Evolutionary conservation across 2,888 invertebrate species (phyloP).

Genomic region (Nephrotoma guestfalica): DNA sequence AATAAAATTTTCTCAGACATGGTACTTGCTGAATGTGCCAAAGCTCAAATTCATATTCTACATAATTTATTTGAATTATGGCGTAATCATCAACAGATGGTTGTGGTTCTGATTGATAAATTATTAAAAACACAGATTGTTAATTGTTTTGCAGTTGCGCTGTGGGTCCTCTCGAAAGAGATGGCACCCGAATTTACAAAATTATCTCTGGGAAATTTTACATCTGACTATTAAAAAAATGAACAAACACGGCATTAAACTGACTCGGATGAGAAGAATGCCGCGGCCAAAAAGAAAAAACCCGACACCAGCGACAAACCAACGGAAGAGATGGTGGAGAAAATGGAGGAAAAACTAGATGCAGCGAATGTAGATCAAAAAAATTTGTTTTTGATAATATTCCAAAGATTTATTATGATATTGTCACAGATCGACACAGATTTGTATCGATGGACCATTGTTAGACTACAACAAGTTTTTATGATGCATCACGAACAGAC

Average conservation of each 20-base stretch:
- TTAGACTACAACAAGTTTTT: constrained; percentile 88
- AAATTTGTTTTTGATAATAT: constrained; percentile 90
- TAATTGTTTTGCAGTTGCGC: constrained; percentile 92
- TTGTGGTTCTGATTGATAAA: constrained; percentile 91
- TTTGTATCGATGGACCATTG: constrained; percentile 94
- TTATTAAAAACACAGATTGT: constrained; percentile 94
- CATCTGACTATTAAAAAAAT: constrained; percentile 93
- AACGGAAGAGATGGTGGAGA: constrained; percentile 65
- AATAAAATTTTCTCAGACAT: too few species aligned
- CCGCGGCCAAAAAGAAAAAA: constrained; percentile 33
- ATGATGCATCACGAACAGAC: constrained; percentile 92
- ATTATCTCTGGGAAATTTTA: constrained; percentile 90
- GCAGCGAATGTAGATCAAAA: constrained; percentile 93
- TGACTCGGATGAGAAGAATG: constrained; percentile 64
- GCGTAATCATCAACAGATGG: constrained; percentile 93
- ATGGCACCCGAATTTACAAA: constrained; percentile 87
- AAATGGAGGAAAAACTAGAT: constrained; percentile 91
- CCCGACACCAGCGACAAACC: constrained; percentile 39
- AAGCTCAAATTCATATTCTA: constrained; percentile 87
- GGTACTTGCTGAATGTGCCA: constrained; percentile 84
- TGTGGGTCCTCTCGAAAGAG: constrained; percentile 93
- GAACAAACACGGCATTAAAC: constrained; percentile 86
- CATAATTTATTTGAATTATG: constrained; percentile 90
- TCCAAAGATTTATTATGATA: constrained; percentile 97
- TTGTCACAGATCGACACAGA: constrained; percentile 86